Percentiles rank a stretch among this genome's conserved stretches.
phyloP scores from a whole-genome alignment of 2,797 vertebrate genomes.

The Alosa sapidissima region DNA sequence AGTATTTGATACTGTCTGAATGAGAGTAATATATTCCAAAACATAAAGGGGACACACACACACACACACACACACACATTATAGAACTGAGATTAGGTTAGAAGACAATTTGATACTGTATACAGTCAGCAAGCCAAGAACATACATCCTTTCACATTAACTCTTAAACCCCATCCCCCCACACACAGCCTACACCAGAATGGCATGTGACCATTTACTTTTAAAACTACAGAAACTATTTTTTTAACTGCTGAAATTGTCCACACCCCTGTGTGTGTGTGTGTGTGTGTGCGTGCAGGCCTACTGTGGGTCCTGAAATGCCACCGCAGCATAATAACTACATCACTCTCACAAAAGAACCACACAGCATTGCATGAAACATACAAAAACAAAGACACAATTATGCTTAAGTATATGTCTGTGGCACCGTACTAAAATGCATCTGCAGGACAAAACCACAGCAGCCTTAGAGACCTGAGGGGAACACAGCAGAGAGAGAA shows the following conservation, averaged over 20 bases:
- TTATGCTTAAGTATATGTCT: not conserved
- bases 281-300: not conserved
- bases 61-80: not conserved
- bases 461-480: not conserved
- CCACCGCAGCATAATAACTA: not conserved
- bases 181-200: not conserved
- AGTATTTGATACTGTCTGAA: no score
- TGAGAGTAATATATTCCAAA: no score
- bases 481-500: not conserved
- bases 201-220: not conserved
- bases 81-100: not conserved
- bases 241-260: not conserved
- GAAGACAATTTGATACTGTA: not conserved
- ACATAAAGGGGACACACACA: not conserved
- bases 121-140: not conserved
- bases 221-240: not conserved
- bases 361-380: not conserved
- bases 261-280: conserved; percentile 3
- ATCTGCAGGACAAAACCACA: not conserved
- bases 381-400: not conserved
- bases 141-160: not conserved
- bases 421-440: not conserved
- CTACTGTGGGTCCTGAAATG: not conserved
- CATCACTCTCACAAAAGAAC: not conserved
- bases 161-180: not conserved